phyloP scores from a whole-genome alignment of 2,113 vertebrate genomes.

The Synodontis membranacea region DNA sequence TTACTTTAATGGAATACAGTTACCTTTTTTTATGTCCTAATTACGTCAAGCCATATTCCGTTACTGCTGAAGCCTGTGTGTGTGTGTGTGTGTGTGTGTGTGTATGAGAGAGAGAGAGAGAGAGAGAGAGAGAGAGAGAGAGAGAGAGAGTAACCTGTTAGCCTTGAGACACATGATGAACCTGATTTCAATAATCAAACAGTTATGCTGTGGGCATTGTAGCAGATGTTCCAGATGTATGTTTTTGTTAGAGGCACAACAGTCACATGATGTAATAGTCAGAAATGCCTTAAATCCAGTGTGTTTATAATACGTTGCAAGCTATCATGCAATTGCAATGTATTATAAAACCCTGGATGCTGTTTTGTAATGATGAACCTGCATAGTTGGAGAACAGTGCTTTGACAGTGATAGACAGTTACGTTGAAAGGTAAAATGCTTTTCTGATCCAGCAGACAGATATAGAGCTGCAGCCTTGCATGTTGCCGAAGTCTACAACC shows the following conservation, averaged over 20 bases:
- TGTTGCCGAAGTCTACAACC: neutral
- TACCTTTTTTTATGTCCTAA: no score
- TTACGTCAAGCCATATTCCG: no score
- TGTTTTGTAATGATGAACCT: neutral
- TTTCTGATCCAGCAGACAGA: neutral
- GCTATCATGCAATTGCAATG: neutral
- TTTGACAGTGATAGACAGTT: neutral
- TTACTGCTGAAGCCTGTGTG: no score
- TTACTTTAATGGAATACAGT: no score
- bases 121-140: neutral
- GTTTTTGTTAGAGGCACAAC: neutral
- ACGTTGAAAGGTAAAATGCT: neutral
- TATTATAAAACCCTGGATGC: neutral
- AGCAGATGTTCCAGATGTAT: constrained; percentile 9
- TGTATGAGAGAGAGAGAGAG: constrained; percentile 1
- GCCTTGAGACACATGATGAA: neutral
- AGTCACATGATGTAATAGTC: neutral
- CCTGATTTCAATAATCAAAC: neutral
- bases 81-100: constrained; percentile 32
- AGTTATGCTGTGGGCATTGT: neutral
- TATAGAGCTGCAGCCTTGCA: neutral
- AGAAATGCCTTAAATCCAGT: neutral
- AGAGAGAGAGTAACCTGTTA: neutral
- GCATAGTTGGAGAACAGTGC: neutral
- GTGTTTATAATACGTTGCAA: neutral